Evolutionary conservation across 2,888 invertebrate species (phyloP).

Genomic region (Poecilobothrus nobilitatus): DNA sequence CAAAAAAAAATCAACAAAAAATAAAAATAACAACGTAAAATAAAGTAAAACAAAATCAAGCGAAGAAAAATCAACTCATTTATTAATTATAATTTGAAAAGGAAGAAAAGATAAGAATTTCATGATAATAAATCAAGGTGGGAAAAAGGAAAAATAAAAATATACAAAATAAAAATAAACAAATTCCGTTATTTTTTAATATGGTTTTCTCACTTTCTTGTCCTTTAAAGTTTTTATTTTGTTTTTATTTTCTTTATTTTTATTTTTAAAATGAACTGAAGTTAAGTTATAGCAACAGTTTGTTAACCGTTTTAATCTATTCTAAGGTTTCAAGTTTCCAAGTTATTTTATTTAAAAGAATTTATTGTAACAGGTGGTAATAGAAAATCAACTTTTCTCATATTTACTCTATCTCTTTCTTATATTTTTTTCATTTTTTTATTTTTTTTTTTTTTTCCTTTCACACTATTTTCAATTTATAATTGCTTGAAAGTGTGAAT

Average conservation of each 20-base stretch:
- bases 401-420: no score
- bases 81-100: constrained; percentile 6
- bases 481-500: neutral
- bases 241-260: neutral
- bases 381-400: no score
- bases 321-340: no score
- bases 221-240: no score
- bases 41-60: neutral
- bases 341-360: no score
- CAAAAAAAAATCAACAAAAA: no score
- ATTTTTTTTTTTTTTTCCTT: neutral
- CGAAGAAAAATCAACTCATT: constrained; percentile 5
- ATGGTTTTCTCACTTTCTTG: neutral
- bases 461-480: neutral
- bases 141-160: neutral
- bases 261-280: neutral
- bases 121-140: constrained; percentile 6
- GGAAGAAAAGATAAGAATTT: constrained; percentile 5
- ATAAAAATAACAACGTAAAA: no score
- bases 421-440: no score
- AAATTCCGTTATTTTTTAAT: neutral
- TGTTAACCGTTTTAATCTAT: no score
- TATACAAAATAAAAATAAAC: neutral
- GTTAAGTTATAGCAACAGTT: neutral
- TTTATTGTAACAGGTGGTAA: no score